phyloP scores from a whole-genome alignment of 2,888 invertebrate genomes.

The Hybos culiciformis region DNA sequence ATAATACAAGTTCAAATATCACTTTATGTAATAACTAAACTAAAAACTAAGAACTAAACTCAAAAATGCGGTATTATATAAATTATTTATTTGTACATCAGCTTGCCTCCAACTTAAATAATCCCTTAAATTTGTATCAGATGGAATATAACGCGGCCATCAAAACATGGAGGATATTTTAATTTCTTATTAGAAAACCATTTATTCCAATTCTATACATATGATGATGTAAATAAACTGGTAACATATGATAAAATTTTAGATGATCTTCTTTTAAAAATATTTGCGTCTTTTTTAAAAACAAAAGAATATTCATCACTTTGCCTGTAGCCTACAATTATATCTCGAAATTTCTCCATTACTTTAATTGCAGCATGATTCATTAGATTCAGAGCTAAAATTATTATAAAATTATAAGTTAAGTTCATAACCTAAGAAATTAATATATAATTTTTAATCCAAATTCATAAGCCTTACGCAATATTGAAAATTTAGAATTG shows the following conservation, averaged over 20 bases:
- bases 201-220: constrained; percentile 74
- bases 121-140: constrained; percentile 70
- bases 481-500: too few relatives aligned
- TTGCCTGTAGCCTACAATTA: constrained; percentile 79
- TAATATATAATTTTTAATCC: too few relatives aligned
- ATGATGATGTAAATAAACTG: constrained; percentile 78
- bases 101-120: constrained; percentile 89
- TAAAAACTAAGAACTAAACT: constrained; percentile 65
- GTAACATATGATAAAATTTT: constrained; percentile 78
- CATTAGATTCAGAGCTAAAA: constrained; percentile 66
- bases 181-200: constrained; percentile 56
- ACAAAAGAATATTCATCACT: constrained; percentile 96
- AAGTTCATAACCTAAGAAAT: too few relatives aligned
- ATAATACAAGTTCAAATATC: too few relatives aligned
- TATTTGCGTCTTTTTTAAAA: constrained; percentile 57
- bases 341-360: constrained; percentile 71
- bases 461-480: too few relatives aligned
- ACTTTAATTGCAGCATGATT: constrained; percentile 70
- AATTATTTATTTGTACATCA: constrained; percentile 91
- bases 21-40: too few relatives aligned
- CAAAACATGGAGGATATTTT: constrained; percentile 85
- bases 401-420: too few relatives aligned
- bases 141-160: constrained; percentile 74
- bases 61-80: constrained; percentile 96
- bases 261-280: constrained; percentile 68